Percentiles rank a stretch among this genome's conserved stretches.
Evolutionary conservation across 1,140 invertebrate genomes (phyloP).

Genomic region (Sarcophaga bullata): DNA sequence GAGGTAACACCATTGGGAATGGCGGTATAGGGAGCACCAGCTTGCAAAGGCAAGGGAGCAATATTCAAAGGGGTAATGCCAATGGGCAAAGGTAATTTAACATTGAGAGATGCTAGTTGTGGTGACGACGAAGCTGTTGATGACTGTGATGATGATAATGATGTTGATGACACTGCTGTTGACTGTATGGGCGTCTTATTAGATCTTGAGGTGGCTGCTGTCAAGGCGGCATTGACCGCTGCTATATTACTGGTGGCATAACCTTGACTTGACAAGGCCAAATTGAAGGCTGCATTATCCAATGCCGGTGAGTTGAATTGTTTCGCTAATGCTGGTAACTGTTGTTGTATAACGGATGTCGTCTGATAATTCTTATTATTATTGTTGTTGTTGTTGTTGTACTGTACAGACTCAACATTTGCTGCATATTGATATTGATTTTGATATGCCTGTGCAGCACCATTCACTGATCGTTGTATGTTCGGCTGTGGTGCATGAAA

Average conservation of each 20-base stretch:
- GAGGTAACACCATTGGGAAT: constrained; percentile 59
- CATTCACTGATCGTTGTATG: too few relatives aligned
- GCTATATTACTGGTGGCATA: constrained; percentile 50
- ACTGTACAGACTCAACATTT: background rate
- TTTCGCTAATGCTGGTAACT: background rate
- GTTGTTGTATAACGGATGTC: background rate
- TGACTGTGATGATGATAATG: background rate
- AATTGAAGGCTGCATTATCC: constrained; percentile 60
- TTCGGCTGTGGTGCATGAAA: background rate
- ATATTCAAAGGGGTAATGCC: constrained; percentile 58
- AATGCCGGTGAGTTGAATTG: constrained; percentile 53
- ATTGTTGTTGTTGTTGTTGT: constrained; percentile 38
- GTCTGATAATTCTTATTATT: constrained; percentile 27
- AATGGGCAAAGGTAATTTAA: constrained; percentile 59
- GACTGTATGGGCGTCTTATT: background rate
- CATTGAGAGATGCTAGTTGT: constrained; percentile 53
- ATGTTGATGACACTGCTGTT: constrained; percentile 27
- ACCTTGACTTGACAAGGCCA: constrained; percentile 58
- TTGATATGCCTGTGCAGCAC: background rate
- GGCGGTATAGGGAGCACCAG: constrained; percentile 56
- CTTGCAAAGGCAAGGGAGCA: constrained; percentile 57
- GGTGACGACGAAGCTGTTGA: background rate
- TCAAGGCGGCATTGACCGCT: constrained; percentile 14
- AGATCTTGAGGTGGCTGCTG: background rate
- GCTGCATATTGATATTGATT: background rate